Evolutionary conservation across 2,113 vertebrate genomes (phyloP).

Genomic region (Xenus cinereus): DNA sequence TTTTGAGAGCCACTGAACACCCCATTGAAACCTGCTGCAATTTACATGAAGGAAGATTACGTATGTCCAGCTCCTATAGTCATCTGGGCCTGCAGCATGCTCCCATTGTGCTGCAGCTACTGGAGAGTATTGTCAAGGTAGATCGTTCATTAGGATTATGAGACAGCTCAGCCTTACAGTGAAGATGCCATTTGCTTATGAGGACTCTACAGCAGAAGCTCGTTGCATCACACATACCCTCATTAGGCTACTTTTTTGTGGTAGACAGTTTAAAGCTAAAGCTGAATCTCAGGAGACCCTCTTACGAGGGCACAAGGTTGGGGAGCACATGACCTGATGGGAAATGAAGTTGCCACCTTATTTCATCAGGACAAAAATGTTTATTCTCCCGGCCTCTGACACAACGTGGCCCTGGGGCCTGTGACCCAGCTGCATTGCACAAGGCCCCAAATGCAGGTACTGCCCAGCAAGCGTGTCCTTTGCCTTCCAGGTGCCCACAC

Average conservation of each 20-base stretch:
- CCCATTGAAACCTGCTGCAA: not conserved
- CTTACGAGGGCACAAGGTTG: not conserved
- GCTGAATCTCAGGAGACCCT: not conserved
- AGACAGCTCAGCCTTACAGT: not conserved
- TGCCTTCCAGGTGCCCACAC: not conserved
- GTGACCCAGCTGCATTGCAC: not conserved
- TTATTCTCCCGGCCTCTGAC: not conserved
- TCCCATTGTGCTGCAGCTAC: not conserved
- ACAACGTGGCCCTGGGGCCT: rapidly evolving
- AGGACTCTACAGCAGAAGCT: not conserved
- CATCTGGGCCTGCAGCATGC: not conserved
- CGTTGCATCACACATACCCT: rapidly evolving
- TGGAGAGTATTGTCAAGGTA: not conserved
- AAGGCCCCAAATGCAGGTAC: not conserved
- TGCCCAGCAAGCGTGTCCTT: not conserved
- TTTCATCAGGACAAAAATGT: not conserved
- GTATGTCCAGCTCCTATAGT: rapidly evolving
- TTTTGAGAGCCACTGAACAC: not conserved
- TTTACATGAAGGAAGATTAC: not conserved
- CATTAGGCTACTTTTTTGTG: not conserved
- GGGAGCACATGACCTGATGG: not conserved
- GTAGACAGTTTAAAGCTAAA: not conserved
- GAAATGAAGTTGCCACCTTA: rapidly evolving
- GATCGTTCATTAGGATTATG: not conserved
- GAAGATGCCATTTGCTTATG: not conserved